phyloP scores from a whole-genome alignment of 2,888 invertebrate species.

The Xestoiulus laeticollis region DNA sequence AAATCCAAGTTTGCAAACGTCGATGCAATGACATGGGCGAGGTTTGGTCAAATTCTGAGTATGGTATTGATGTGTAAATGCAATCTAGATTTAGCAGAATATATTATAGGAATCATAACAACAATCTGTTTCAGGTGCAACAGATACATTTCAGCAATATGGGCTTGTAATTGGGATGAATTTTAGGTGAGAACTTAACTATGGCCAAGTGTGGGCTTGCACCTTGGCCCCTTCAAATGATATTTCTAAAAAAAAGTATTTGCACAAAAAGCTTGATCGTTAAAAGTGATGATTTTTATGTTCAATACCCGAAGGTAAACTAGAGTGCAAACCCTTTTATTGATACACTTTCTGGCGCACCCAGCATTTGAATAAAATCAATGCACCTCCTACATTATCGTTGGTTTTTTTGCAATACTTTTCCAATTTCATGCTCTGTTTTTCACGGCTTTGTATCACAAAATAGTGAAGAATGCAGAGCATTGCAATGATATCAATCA shows the following conservation, averaged over 20 bases:
- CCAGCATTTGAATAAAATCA: background rate
- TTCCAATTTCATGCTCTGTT: background rate
- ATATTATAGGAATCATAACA: background rate
- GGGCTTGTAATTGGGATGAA: background rate
- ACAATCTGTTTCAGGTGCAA: background rate
- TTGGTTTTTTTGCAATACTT: background rate
- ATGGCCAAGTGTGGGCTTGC: background rate
- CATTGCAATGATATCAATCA: too few relatives aligned
- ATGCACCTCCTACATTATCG: background rate
- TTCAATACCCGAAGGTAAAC: background rate
- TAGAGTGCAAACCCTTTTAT: background rate
- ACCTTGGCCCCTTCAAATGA: background rate
- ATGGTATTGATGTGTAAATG: background rate
- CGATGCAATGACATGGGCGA: background rate
- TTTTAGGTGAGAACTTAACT: background rate
- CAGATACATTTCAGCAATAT: background rate
- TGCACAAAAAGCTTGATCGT: background rate
- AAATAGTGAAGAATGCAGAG: background rate
- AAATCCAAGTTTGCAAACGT: background rate
- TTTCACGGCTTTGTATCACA: background rate
- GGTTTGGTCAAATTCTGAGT: constrained; percentile 11
- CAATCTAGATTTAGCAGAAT: background rate
- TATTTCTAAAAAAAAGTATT: background rate
- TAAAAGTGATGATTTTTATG: background rate
- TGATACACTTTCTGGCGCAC: background rate